A percentile compares a stretch with the other conserved stretches of the same genome.
These are phyloP conservation scores for Drepanosiphum platanoidis DNA, from an alignment of 2,888 invertebrate species.

Conservation along the genomic window DNA sequence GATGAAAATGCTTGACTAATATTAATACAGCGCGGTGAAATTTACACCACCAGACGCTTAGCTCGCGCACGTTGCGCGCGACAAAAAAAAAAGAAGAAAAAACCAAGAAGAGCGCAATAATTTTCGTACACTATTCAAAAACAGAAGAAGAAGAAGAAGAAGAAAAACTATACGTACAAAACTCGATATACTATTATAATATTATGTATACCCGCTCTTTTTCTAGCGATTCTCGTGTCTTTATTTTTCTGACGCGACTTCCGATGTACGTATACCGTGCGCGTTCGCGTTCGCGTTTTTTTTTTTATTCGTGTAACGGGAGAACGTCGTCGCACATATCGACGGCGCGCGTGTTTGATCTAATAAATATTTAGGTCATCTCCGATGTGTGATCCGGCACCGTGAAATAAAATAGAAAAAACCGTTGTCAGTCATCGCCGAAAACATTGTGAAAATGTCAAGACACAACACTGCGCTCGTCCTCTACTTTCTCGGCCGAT, in stretches of 20 bases:
- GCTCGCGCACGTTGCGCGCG: background rate
- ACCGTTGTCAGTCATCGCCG: background rate
- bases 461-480: no score
- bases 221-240: background rate
- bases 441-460: no score
- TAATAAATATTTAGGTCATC: background rate
- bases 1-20: slow-evolving; percentile 50
- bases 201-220: background rate
- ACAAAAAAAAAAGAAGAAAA: no score
- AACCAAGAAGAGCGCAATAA: background rate
- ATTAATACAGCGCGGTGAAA: background rate
- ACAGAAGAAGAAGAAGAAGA: no score
- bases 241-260: background rate
- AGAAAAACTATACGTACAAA: background rate
- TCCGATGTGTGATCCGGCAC: background rate
- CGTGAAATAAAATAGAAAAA: background rate
- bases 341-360: background rate
- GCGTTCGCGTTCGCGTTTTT: background rate
- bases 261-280: background rate
- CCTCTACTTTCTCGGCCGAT: no score
- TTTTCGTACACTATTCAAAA: background rate
- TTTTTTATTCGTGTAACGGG: background rate
- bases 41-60: background rate
- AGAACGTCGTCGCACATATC: background rate
- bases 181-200: background rate